A percentile compares a stretch with the other conserved stretches of the same genome.
phyloP scores from a whole-genome alignment of 2,888 invertebrate genomes.

The Danaus chrysippus region DNA sequence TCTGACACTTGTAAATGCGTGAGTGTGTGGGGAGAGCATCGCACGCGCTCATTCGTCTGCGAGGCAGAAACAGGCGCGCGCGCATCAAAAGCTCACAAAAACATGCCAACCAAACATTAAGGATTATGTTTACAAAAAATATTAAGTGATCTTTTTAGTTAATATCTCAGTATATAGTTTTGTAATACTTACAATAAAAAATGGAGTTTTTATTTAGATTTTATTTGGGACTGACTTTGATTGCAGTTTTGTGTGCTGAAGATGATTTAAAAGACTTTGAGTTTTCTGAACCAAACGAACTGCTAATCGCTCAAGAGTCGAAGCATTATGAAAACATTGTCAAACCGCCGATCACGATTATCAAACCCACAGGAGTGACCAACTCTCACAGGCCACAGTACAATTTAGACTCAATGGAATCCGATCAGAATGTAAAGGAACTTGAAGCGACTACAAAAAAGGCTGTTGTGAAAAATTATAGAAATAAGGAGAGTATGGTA shows the following conservation, averaged over 20 bases:
- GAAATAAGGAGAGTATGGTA: conserved; percentile 67
- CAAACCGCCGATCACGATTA: conserved; percentile 56
- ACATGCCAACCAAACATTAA: conserved; percentile 22
- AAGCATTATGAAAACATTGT: conserved; percentile 61
- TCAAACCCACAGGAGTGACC: conserved; percentile 58
- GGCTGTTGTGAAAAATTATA: conserved; percentile 51
- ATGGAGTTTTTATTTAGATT: conserved; percentile 37
- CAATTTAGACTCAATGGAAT: conserved; percentile 64
- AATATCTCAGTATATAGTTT: not conserved
- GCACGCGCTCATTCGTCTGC: conserved; percentile 58
- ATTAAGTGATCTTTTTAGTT: conserved; percentile 4
- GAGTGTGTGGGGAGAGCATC: conserved; percentile 44
- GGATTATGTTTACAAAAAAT: conserved; percentile 23
- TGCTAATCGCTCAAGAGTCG: conserved; percentile 72
- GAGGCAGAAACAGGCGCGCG: conserved; percentile 56
- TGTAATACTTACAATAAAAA: conserved; percentile 16
- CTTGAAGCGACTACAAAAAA: conserved; percentile 45
- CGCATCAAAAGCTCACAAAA: conserved; percentile 42
- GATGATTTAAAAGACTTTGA: conserved; percentile 60
- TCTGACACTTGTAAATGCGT: conserved; percentile 64
- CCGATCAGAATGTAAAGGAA: conserved; percentile 42
- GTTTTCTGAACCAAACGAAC: conserved; percentile 55
- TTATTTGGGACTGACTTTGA: conserved; percentile 38
- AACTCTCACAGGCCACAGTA: conserved; percentile 73
- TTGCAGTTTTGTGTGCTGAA: conserved; percentile 39